These are phyloP conservation scores for Phalacrocorax aristotelis DNA, from an alignment of 2,113 vertebrate genomes.

Conservation along the genomic window DNA sequence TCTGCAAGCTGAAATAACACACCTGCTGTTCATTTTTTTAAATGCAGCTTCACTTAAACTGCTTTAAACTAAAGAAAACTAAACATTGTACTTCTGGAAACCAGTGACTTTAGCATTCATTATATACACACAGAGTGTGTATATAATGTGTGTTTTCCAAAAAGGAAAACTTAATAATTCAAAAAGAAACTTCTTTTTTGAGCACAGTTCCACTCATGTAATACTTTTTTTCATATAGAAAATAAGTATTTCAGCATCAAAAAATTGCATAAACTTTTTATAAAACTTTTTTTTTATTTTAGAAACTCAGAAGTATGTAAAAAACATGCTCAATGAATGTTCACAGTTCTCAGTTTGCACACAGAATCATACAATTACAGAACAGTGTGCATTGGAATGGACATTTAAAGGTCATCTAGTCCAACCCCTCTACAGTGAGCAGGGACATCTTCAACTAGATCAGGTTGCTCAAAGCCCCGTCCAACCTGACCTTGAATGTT, in stretches of 20 bases:
- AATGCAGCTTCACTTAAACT: neutral
- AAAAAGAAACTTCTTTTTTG: neutral
- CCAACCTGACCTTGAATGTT: too few species aligned
- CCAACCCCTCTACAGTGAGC: too few species aligned
- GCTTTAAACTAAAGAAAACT: slow-evolving; percentile 21
- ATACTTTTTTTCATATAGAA: neutral
- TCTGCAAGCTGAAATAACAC: slow-evolving; percentile 36
- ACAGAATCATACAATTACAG: too few species aligned
- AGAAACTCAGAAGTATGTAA: neutral
- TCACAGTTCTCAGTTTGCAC: neutral
- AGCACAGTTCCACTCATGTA: neutral
- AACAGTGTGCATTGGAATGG: too few species aligned
- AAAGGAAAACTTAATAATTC: neutral
- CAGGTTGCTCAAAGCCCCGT: too few species aligned
- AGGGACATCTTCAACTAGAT: too few species aligned
- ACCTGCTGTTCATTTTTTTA: neutral
- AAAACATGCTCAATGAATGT: neutral
- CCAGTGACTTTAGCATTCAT: neutral
- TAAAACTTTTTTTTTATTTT: neutral
- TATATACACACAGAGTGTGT: neutral
- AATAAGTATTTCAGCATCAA: neutral
- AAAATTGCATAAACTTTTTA: neutral
- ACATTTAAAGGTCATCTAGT: too few species aligned
- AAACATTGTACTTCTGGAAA: neutral
- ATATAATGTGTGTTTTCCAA: too few species aligned